A percentile compares a stretch with the other conserved stretches of the same genome.
These are phyloP conservation scores for Trogon melanurus DNA, from an alignment of 2,113 vertebrate species.

Conservation along the genomic window DNA sequence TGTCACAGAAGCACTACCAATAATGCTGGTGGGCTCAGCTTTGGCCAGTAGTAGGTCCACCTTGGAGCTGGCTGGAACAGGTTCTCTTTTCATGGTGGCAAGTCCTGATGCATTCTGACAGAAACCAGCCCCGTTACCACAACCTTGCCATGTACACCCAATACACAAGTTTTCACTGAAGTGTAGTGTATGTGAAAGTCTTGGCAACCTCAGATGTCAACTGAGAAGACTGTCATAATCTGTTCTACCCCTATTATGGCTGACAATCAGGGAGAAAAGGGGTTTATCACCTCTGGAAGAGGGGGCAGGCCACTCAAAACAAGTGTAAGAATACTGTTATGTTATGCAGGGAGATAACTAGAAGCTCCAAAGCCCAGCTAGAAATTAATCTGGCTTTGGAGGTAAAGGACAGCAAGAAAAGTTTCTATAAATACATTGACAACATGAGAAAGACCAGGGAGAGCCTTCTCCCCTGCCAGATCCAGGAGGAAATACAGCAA, in stretches of 20 bases:
- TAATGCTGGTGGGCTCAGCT: not conserved
- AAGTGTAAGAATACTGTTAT: too few species aligned
- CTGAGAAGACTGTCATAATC: fast-evolving
- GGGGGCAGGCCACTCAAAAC: too few species aligned
- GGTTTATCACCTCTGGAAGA: too few species aligned
- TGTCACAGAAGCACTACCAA: not conserved
- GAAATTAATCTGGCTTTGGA: too few species aligned
- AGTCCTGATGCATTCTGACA: not conserved
- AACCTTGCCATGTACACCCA: not conserved
- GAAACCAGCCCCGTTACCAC: not conserved
- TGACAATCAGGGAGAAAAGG: too few species aligned
- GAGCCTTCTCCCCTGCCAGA: too few species aligned
- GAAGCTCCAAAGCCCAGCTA: too few species aligned
- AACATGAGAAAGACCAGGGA: too few species aligned
- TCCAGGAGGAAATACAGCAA: too few species aligned
- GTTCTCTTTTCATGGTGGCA: not conserved
- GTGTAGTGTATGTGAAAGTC: not conserved
- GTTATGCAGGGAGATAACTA: too few species aligned
- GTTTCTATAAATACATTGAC: too few species aligned
- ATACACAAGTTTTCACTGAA: not conserved
- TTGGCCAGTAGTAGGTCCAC: not conserved
- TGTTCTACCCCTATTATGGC: not conserved
- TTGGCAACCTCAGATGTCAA: not conserved
- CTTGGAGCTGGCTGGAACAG: not conserved
- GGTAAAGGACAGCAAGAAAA: too few species aligned